These are phyloP conservation scores for Oreochromis grahami DNA, from an alignment of 2,797 vertebrate genomes.

Conservation along the genomic window DNA sequence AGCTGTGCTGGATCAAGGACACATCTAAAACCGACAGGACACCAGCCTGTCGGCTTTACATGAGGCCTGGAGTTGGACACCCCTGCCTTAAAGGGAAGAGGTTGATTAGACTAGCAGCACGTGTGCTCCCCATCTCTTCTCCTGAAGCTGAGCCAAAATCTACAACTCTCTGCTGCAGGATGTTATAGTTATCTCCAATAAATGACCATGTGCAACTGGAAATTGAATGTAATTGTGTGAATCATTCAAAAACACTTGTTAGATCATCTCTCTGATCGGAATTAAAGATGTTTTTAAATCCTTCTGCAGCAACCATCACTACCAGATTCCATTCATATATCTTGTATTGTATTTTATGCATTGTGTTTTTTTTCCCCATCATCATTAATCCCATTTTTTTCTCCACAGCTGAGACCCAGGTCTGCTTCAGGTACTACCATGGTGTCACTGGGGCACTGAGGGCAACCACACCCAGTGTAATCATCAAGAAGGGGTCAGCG, in stretches of 20 bases:
- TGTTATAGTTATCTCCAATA: neutral
- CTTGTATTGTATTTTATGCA: neutral
- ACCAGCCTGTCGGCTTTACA: too few relatives aligned
- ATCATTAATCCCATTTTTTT: neutral
- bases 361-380: neutral
- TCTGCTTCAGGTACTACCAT: slow-evolving; percentile 98
- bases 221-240: neutral
- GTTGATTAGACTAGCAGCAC: neutral
- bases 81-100: neutral
- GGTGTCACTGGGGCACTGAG: slow-evolving; percentile 89
- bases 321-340: neutral
- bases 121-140: neutral
- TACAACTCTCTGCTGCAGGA: neutral
- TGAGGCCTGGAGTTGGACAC: neutral
- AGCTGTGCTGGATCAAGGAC: too few relatives aligned
- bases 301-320: neutral
- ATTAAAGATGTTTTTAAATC: neutral
- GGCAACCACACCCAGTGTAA: slow-evolving; percentile 92
- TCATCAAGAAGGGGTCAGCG: slow-evolving; percentile 82
- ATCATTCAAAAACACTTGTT: neutral
- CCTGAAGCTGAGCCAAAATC: neutral
- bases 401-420: slow-evolving; percentile 88
- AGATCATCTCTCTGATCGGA: neutral
- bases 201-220: neutral
- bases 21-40: too few relatives aligned